A percentile compares a stretch with the other conserved stretches of the same genome.
Conservation (phyloP, 2,113 vertebrate species). For the Apteryx mantelli region DNA sequence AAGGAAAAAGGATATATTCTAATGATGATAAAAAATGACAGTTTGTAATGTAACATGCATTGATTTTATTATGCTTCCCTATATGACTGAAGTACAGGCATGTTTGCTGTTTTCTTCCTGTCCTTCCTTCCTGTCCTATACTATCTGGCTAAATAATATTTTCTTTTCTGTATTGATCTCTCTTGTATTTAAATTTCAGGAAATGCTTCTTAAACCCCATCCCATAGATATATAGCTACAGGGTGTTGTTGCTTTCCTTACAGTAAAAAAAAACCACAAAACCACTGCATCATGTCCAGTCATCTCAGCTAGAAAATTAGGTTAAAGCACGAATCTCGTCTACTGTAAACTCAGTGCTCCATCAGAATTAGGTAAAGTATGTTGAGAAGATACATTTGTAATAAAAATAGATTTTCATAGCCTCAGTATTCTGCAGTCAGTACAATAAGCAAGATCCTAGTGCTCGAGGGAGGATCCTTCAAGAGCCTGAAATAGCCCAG, state of each 20-base stretch:
- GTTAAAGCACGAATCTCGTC: constrained; percentile 1
- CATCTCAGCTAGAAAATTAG: constrained; percentile 8
- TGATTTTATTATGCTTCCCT: not conserved
- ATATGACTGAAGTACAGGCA: not conserved
- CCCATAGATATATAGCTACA: not conserved
- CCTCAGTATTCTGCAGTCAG: not conserved
- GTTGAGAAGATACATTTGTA: not conserved
- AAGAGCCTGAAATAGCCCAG: not conserved
- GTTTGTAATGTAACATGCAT: not conserved
- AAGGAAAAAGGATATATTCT: not conserved
- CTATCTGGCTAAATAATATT: not conserved
- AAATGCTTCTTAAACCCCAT: not conserved
- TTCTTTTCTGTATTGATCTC: not conserved
- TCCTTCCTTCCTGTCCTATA: not conserved
- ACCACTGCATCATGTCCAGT: not conserved
- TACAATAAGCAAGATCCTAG: not conserved
- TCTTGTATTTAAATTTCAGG: not conserved
- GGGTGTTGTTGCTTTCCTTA: not conserved
- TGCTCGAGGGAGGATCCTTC: not conserved
- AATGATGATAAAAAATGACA: not conserved
- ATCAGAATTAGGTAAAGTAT: not conserved
- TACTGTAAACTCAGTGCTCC: not conserved
- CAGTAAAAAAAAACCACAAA: not conserved
- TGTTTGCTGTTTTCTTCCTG: not conserved
- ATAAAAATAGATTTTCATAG: not conserved